Base-by-base conservation (phyloP, 2,113 vertebrate genomes). In the Eulemur macaco region DNA sequence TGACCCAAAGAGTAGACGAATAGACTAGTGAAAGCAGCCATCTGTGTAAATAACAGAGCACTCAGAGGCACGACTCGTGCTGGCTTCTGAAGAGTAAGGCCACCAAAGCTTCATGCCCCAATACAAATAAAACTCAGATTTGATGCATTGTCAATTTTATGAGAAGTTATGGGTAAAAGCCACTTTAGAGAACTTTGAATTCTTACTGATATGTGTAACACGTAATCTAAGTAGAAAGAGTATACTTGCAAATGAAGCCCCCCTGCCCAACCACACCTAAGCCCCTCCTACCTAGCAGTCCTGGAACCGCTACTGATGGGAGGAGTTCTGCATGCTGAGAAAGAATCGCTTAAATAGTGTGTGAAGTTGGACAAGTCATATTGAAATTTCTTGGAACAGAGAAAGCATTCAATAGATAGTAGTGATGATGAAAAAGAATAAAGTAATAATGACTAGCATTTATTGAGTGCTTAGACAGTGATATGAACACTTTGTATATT, bases 61-160 rank as follows among this genome's bases (percentile, higher is more conserved):
- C 42, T 85, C 13, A 64, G 21, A 83, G n/a, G 5, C 77, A 71
- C 77, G n/a, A n/a, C 21, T 66, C 63, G 42, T 93, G 31, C 13
- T 80, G 52, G 89, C 47, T 21, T 93, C 66, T 96, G 58, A 95
- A 91, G 78, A 84, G 37, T 21, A 94, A 89, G 73, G 25, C 14
- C 10, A 31, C n/a, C 39, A 77, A 60, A 78, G 7, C 47, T 39
- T 78, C 42, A 47, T 92, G 45, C 27, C n/a, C 47, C 9, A 11
- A 27, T 82, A 56, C 11, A 89, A 87, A 31, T 68, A 86, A 89
- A 97, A 78, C 45, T 80, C 37, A 50, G 88, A 87, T 91, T 93
- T 93, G 21, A 71, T 86, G 6, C 10, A 95, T 81, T 83, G 50
- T 91, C 52, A 76, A 52, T 87, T 91, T 91, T 87, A 50, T 89